Percentiles rank a stretch among this genome's conserved stretches.
phyloP scores from a whole-genome alignment of 2,888 invertebrate species.

The Incurvaria masculella region DNA sequence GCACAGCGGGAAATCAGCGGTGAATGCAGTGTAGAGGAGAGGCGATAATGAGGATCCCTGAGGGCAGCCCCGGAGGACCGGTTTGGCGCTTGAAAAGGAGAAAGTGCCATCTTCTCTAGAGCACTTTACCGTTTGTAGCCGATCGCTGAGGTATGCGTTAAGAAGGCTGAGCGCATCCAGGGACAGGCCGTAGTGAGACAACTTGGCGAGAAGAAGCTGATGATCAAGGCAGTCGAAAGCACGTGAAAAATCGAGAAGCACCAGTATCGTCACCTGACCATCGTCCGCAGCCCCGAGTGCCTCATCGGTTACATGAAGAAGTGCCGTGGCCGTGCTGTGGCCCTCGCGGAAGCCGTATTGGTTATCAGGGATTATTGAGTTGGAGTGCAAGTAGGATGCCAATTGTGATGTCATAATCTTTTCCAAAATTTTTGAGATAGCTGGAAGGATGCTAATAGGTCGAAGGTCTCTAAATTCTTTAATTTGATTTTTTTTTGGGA shows the following conservation, averaged over 20 bases:
- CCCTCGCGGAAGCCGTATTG: constrained; percentile 1
- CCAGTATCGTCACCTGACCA: constrained; percentile 9
- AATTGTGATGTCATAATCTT: not conserved
- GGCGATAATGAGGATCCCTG: not conserved
- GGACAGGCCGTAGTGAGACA: constrained; percentile 10
- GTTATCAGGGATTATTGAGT: not conserved
- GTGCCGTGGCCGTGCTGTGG: constrained; percentile 8
- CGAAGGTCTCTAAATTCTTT: constrained; percentile 11
- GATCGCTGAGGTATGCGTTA: not conserved
- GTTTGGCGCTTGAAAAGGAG: not conserved
- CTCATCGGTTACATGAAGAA: constrained; percentile 13
- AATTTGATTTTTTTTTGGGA: constrained; percentile 9
- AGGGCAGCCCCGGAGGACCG: not conserved
- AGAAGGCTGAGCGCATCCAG: not conserved
- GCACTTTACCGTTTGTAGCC: not conserved
- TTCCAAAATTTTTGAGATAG: not conserved
- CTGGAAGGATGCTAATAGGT: not conserved
- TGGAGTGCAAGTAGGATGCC: not conserved
- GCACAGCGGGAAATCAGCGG: not conserved
- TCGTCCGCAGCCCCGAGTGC: constrained; percentile 10
- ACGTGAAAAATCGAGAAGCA: constrained; percentile 12
- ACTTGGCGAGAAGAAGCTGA: constrained; percentile 8
- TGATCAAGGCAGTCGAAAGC: constrained; percentile 9
- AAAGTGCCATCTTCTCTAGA: not conserved
- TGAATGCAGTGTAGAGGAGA: not conserved